Evolutionary conservation across 2,888 invertebrate species (phyloP).

Genomic region (Oeneis ivallda): DNA sequence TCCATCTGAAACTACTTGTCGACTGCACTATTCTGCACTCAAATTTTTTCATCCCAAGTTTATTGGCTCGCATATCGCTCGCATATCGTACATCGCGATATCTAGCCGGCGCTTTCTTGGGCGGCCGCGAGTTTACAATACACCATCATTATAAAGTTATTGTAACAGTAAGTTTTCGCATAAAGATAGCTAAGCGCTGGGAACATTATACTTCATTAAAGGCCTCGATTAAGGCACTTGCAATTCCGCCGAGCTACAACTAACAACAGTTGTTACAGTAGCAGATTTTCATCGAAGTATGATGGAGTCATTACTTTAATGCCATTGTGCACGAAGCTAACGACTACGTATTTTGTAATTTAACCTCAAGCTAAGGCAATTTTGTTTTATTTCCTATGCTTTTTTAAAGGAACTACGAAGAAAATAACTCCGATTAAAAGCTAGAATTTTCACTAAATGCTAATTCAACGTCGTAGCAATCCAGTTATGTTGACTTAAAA

Average conservation of each 20-base stretch:
- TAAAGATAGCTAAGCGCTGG: neutral
- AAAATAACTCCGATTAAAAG: constrained; percentile 20
- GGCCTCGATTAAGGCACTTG: constrained; percentile 16
- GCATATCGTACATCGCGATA: too few relatives aligned
- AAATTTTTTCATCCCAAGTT: too few relatives aligned
- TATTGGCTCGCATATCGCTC: too few relatives aligned
- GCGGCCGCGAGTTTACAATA: too few relatives aligned
- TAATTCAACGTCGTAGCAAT: constrained; percentile 6
- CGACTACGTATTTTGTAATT: constrained; percentile 30
- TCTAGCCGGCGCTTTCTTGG: too few relatives aligned
- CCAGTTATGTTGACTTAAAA: constrained; percentile 12
- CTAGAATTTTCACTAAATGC: constrained; percentile 11
- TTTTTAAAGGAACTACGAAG: constrained; percentile 11
- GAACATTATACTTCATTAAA: constrained; percentile 18
- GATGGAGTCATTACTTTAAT: constrained; percentile 40
- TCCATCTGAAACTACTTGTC: too few relatives aligned
- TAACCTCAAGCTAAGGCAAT: constrained; percentile 16
- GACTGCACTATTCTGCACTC: too few relatives aligned
- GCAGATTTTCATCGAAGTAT: constrained; percentile 34
- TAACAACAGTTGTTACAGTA: constrained; percentile 25
- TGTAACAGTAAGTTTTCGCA: neutral
- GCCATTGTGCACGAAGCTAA: constrained; percentile 34
- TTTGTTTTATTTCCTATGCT: constrained; percentile 20
- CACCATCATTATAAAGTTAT: neutral
- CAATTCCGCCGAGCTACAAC: constrained; percentile 16